Evolutionary conservation across 2,888 invertebrate species (phyloP), one percentile per base, ranked within the genome.

Genomic region (Onchidella celtica): DNA sequence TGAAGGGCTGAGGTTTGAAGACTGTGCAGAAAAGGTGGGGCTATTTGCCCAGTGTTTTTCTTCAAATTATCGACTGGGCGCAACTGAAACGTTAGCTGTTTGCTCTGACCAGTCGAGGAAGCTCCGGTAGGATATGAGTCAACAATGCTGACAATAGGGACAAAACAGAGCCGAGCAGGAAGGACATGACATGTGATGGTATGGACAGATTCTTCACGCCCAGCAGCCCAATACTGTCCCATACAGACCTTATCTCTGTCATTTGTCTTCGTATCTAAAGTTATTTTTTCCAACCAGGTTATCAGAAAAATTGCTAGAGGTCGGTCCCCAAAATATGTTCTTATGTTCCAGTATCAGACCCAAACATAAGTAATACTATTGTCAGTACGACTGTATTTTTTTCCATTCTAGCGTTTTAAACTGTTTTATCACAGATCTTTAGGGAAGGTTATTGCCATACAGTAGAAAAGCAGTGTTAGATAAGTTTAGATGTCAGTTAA

Each of bases 61-160:
- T 27, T 47, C 47, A 70, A 70, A 29, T 70, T 69, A 69, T 47
- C 57, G 11, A 34, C 57, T 14, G 72, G 6, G 14, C 6, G 57
- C 6, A 11, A 24, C 14, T 32, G 72, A 72, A 72, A 72, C 57
- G 17, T 3, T 27, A 72, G 55, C 55, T 72, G 57, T 57, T 57
- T 2, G n/a, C 57, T 1, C 11, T 34, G 32, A n/a, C 34, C n/a
- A 32, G 55, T 14, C 34, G 34, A 55, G 38, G 57, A 57, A 57
- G 57, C n/a, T 3, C 47, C 9, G 72, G n/a, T 21, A 55, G 55
- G 72, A 57, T n/a, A 34, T n/a, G 32, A 17, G 34, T 72, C 29
- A 57, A 72, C 72, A 72, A 21, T 9, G 57, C 34, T n/a, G 34
- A 72, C 72, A 72, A 57, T 57, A 32, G 72, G 21, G 57, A 57